These are phyloP conservation scores for Muscina levida DNA, from an alignment of 2,888 invertebrate genomes.

Conservation along the genomic window DNA sequence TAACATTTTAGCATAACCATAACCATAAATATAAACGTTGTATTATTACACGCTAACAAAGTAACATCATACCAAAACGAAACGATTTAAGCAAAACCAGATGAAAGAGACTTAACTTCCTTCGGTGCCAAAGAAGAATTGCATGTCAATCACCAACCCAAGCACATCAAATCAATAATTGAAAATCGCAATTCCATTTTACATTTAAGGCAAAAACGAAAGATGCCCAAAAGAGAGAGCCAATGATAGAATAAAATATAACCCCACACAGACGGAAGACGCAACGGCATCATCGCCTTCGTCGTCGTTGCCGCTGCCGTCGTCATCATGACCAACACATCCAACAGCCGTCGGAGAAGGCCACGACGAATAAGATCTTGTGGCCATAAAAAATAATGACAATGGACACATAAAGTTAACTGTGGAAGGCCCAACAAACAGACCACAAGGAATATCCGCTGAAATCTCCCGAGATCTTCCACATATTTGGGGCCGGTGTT, in stretches of 20 bases:
- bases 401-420: conserved; percentile 63
- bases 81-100: neutral
- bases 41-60: neutral
- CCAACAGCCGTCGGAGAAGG: no score
- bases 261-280: neutral
- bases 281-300: neutral
- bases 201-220: conserved; percentile 5
- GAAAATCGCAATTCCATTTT: conserved; percentile 65
- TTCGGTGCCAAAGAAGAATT: neutral
- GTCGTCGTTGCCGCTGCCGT: conserved; percentile 16
- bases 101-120: neutral
- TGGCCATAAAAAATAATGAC: conserved; percentile 63
- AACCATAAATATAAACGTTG: neutral
- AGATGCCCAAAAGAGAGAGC: neutral
- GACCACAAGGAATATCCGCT: conserved; percentile 32
- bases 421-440: neutral
- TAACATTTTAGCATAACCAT: conserved; percentile 5
- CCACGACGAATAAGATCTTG: conserved; percentile 50
- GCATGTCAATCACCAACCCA: conserved; percentile 68
- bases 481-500: conserved; percentile 8
- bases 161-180: conserved; percentile 68
- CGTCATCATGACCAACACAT: no score
- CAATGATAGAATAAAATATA: conserved; percentile 13
- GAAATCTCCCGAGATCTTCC: conserved; percentile 62
- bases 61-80: neutral